These are phyloP conservation scores for Herminia tarsipennalis DNA, from an alignment of 2,888 invertebrate species.

Conservation along the genomic window DNA sequence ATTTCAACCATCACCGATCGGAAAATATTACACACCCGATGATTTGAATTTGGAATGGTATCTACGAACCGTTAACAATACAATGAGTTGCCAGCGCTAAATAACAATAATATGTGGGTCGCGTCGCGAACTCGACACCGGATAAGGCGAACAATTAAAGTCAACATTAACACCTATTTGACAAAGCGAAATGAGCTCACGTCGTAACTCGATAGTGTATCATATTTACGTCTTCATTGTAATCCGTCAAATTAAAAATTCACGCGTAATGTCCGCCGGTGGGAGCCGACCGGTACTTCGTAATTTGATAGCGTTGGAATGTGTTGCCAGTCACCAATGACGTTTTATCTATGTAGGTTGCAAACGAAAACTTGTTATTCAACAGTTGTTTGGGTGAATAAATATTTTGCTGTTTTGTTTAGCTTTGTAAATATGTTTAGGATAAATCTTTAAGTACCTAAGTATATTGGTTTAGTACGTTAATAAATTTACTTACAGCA, in stretches of 20 bases:
- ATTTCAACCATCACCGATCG: conserved; percentile 27
- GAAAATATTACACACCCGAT: conserved; percentile 53
- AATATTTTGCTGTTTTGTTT: conserved; percentile 35
- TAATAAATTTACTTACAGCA: too few species aligned
- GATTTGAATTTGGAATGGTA: conserved; percentile 62
- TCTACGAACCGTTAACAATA: conserved; percentile 72
- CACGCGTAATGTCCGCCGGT: conserved; percentile 45
- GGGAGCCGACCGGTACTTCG: conserved; percentile 53
- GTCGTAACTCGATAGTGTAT: conserved; percentile 53
- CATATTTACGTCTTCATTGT: conserved; percentile 57
- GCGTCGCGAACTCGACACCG: conserved; percentile 69
- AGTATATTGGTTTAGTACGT: too few species aligned
- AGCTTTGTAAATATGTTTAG: conserved; percentile 17
- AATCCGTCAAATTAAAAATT: conserved; percentile 57
- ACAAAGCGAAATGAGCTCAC: conserved; percentile 52
- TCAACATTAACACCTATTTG: conserved; percentile 65
- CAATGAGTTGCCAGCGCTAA: conserved; percentile 71
- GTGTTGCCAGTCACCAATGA: conserved; percentile 57
- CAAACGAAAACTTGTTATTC: conserved; percentile 62
- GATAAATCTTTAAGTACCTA: conserved; percentile 2
- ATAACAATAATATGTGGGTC: conserved; percentile 78
- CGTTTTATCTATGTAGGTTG: conserved; percentile 68
- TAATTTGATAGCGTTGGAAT: conserved; percentile 67
- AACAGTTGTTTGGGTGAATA: conserved; percentile 51
- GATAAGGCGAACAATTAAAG: conserved; percentile 74